Evolutionary conservation across 2,888 invertebrate genomes (phyloP).

Genomic region (Dicranocentrus wangi): DNA sequence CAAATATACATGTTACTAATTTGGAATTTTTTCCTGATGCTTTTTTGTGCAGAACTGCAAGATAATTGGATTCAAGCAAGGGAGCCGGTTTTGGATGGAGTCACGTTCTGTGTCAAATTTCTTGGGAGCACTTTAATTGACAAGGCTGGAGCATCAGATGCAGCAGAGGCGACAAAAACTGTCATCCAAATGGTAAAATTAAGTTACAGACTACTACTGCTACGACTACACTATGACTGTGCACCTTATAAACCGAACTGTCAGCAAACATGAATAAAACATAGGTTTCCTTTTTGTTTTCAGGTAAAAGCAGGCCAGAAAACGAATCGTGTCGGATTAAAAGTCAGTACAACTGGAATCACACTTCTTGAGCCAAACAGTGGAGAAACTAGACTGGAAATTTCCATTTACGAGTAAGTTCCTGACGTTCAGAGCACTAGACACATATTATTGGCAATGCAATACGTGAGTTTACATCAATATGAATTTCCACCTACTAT

Average conservation of each 20-base stretch:
- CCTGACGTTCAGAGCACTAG: no score
- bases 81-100: conserved; percentile 75
- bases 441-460: no score
- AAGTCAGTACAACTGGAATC: conserved; percentile 85
- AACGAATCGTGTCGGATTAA: conserved; percentile 81
- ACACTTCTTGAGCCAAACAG: conserved; percentile 82
- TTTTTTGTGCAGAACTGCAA: conserved; percentile 65
- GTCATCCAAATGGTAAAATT: conserved; percentile 81
- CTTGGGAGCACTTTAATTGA: conserved; percentile 86
- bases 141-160: conserved; percentile 83
- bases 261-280: no score
- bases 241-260: no score
- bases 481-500: no score
- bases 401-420: conserved; percentile 87
- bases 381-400: conserved; percentile 83
- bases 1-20: conserved; percentile 26
- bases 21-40: conserved; percentile 2
- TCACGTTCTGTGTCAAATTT: conserved; percentile 82
- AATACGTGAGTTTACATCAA: no score
- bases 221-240: no score
- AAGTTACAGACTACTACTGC: conserved; percentile 59
- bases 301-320: conserved; percentile 79
- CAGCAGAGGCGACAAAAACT: conserved; percentile 87
- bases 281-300: conserved; percentile 64
- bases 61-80: conserved; percentile 69